phyloP scores from a whole-genome alignment of 2,113 vertebrate species.

The Sturnira hondurensis region DNA sequence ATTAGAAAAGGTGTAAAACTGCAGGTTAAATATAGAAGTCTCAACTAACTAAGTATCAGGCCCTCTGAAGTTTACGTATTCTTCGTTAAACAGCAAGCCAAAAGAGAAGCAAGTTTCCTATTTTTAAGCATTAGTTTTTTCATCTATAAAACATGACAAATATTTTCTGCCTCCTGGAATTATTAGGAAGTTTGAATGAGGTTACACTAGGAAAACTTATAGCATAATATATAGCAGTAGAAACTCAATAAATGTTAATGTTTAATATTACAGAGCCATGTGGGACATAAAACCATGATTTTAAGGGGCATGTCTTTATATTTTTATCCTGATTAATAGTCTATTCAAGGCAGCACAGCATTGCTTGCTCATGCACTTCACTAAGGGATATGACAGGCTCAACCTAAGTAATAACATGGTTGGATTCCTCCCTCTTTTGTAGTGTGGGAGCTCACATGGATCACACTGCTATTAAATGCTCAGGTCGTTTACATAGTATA shows the following conservation, averaged over 20 bases:
- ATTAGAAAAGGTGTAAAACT: background rate
- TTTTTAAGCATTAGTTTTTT: background rate
- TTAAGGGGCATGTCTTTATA: background rate
- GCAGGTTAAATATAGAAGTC: background rate
- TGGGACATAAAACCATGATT: background rate
- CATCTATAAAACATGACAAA: background rate
- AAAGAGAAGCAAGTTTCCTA: background rate
- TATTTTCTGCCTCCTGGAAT: background rate
- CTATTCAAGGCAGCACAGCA: background rate
- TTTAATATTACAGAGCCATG: background rate
- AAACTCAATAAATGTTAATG: background rate
- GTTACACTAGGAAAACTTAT: background rate
- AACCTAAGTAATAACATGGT: conserved; percentile 20
- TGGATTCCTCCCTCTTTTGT: background rate
- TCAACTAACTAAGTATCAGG: background rate
- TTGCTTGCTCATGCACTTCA: background rate
- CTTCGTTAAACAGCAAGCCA: background rate
- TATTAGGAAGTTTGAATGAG: background rate
- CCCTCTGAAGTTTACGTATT: background rate
- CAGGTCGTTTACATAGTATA: background rate
- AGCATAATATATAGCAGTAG: background rate
- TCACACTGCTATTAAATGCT: background rate
- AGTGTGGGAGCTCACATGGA: background rate
- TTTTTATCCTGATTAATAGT: background rate
- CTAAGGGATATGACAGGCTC: background rate